Evolutionary conservation across 2,888 invertebrate genomes (phyloP).

Genomic region (Serrognathus titanus): DNA sequence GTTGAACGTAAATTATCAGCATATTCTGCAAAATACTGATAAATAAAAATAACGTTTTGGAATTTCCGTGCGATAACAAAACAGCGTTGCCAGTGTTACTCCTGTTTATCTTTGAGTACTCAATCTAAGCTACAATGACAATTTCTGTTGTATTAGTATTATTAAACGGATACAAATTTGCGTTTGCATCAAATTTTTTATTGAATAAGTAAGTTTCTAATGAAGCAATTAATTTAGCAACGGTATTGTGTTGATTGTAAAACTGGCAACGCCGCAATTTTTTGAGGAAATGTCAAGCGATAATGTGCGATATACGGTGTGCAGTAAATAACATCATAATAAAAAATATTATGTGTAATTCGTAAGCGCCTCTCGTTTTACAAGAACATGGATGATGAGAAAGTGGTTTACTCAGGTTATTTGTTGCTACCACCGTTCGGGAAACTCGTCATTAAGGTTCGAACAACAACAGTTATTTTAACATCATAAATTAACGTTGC

Average conservation of each 20-base stretch:
- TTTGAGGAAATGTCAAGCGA: slow-evolving; percentile 21
- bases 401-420: slow-evolving; percentile 71
- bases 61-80: too few relatives aligned
- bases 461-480: slow-evolving; percentile 1
- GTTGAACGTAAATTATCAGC: too few relatives aligned
- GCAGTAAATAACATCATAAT: slow-evolving; percentile 5
- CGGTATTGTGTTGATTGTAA: not conserved
- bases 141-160: too few relatives aligned
- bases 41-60: too few relatives aligned
- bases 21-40: too few relatives aligned
- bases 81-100: too few relatives aligned
- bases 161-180: too few relatives aligned
- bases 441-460: slow-evolving; percentile 72
- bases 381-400: slow-evolving; percentile 65
- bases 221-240: not conserved
- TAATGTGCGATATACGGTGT: slow-evolving; percentile 14
- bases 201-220: too few relatives aligned
- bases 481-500: slow-evolving; percentile 10
- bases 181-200: too few relatives aligned
- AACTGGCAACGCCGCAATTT: slow-evolving; percentile 11
- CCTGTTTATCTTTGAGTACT: too few relatives aligned
- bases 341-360: slow-evolving; percentile 5
- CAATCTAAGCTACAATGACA: too few relatives aligned
- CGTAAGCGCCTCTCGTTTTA: not conserved
- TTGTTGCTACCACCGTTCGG: slow-evolving; percentile 75